Percentiles rank a stretch among this genome's conserved stretches.
phyloP scores from a whole-genome alignment of 1,140 invertebrate genomes.

The Anthonomus grandis region DNA sequence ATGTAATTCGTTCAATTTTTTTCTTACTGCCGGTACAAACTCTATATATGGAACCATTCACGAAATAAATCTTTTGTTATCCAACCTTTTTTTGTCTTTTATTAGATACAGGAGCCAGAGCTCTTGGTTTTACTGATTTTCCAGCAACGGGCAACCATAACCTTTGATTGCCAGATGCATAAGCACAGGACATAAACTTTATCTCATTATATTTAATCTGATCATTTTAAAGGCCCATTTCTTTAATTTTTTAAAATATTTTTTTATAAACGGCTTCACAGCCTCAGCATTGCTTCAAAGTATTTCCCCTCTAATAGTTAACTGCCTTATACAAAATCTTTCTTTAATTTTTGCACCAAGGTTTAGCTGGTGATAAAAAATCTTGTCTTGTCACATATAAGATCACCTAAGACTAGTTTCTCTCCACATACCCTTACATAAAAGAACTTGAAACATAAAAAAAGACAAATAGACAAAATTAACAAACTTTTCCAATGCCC shows the following conservation, averaged over 20 bases:
- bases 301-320: no score
- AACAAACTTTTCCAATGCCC: no score
- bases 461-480: no score
- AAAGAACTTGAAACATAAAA: no score
- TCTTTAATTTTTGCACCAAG: no score
- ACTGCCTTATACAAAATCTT: no score
- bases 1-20: conserved; percentile 23
- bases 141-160: conserved; percentile 40
- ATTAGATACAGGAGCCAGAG: conserved; percentile 40
- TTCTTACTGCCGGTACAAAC: conserved; percentile 16
- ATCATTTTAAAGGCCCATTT: conserved; percentile 7
- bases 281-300: conserved; percentile 16
- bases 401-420: no score
- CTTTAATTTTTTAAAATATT: conserved; percentile 14
- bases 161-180: conserved; percentile 44
- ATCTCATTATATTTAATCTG: conserved; percentile 28
- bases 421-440: no score
- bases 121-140: conserved; percentile 39
- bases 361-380: no score
- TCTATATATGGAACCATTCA: conserved; percentile 22
- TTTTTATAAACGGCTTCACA: conserved; percentile 25
- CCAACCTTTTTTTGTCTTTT: conserved; percentile 37
- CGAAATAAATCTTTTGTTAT: conserved; percentile 17
- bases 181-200: conserved; percentile 43
- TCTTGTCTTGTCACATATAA: no score